These are phyloP conservation scores for Dicycla oo DNA, from an alignment of 2,888 invertebrate species.

Conservation along the genomic window DNA sequence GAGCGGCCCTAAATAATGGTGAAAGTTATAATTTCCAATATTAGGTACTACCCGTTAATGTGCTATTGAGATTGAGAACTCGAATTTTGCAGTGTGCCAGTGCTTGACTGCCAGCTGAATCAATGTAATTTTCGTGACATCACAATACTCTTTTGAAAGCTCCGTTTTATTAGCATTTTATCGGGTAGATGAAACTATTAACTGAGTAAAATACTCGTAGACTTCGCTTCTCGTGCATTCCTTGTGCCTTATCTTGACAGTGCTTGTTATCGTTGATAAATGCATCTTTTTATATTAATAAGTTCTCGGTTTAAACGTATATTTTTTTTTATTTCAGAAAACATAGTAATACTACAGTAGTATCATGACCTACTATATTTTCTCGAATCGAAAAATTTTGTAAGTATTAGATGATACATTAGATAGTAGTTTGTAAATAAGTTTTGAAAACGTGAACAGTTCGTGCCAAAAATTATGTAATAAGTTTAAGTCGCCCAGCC, in stretches of 20 bases:
- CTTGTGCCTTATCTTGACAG: conserved; percentile 83
- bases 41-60: conserved; percentile 11
- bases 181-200: conserved; percentile 34
- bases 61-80: conserved; percentile 15
- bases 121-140: not conserved
- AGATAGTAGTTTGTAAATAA: conserved; percentile 66
- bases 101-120: not conserved
- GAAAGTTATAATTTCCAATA: conserved; percentile 36
- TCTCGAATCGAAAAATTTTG: not conserved
- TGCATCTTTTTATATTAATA: conserved; percentile 32
- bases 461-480: conserved; percentile 75
- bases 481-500: conserved; percentile 28
- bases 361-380: conserved; percentile 2
- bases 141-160: not conserved
- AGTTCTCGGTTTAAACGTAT: conserved; percentile 2
- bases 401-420: conserved; percentile 22
- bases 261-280: conserved; percentile 49
- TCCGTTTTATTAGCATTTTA: conserved; percentile 20
- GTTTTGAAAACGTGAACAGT: conserved; percentile 73
- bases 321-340: not conserved
- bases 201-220: conserved; percentile 63
- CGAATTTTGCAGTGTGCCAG: not conserved
- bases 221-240: conserved; percentile 85
- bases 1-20: not conserved
- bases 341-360: not conserved